A percentile compares a stretch with the other conserved stretches of the same genome.
These are phyloP conservation scores for Ptilonorhynchus violaceus DNA, from an alignment of 2,113 vertebrate species.

Conservation along the genomic window DNA sequence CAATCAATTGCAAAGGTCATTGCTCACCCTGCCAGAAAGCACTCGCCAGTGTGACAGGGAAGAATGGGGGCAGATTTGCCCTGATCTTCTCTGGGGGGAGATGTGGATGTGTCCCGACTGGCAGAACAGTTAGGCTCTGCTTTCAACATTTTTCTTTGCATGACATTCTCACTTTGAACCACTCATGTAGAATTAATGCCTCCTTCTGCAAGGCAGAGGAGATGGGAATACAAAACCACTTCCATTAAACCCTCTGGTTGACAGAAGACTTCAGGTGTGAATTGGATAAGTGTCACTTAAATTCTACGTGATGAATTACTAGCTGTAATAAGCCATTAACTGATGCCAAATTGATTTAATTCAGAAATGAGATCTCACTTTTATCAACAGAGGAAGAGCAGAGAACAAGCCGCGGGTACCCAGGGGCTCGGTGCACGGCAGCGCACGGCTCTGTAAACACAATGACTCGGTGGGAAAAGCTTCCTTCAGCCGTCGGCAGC, in stretches of 20 bases:
- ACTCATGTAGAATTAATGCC: background rate
- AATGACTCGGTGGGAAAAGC: background rate
- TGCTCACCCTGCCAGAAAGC: background rate
- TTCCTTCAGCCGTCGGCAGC: background rate
- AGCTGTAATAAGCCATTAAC: background rate
- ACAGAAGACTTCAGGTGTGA: background rate
- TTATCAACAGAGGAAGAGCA: background rate
- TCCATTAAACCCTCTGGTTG: background rate
- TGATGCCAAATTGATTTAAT: background rate
- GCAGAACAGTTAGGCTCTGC: background rate
- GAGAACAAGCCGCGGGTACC: background rate
- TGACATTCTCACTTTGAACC: background rate
- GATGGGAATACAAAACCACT: background rate
- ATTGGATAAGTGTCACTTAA: background rate
- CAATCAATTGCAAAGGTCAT: conserved; percentile 32
- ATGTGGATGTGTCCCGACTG: background rate
- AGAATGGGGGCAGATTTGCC: background rate
- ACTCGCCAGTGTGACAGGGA: background rate
- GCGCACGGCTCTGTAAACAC: background rate
- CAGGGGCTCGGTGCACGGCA: background rate
- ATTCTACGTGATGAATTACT: background rate
- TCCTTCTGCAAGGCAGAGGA: background rate
- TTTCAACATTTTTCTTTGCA: background rate
- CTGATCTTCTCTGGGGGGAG: background rate
- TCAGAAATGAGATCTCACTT: background rate